Base-by-base conservation (phyloP, 2,888 invertebrate species). In the Leptura quadrifasciata region DNA sequence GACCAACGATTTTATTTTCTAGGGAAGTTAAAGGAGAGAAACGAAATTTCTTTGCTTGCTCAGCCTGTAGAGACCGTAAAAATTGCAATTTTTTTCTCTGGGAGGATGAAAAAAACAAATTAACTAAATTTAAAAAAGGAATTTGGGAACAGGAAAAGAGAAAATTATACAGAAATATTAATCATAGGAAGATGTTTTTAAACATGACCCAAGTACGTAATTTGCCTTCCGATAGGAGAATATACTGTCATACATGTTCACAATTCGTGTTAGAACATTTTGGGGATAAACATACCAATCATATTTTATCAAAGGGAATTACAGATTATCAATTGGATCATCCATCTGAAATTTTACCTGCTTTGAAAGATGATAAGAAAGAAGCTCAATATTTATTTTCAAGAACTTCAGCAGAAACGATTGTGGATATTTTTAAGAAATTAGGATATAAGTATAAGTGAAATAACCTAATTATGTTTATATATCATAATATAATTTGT, bases 321-420 rank as follows among this genome's bases (percentile, higher is more conserved):
- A 90, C 91, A 0, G 92, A 93, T 83, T 89, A 93, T 78, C 90
- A 92, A 78, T 87, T 95, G 21, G 83, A 85, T 2, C 90, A 92
- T 81, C 95, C 96, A 0, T 93, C 94, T 0, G 90, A 91, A 72
- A 91, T 96, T 85, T 87, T 97, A 10, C 91, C 91, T 31, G 93
- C 96, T 0, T 85, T 95, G 15, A 92, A 94, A 61, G 92, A 95
- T 89, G 92, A 95, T 67, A 94, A 95, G 81, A 94, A 93, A 24
- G 96, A 97, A 89, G 97, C 97, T 0, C 97, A 97, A 88, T 97
- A 95, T 88, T 92, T 97, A 82, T 98, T 98, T 88, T 92, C 94
- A 1, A 91, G 93, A 78, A 91, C 92, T 78, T 91, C 95, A 27
- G 91, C 94, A 4, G 84, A 90, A 12, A 93, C 94, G 78, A 91